Evolutionary conservation across 1,140 invertebrate species (phyloP).

Genomic region (Stegodyphus mimosarum): DNA sequence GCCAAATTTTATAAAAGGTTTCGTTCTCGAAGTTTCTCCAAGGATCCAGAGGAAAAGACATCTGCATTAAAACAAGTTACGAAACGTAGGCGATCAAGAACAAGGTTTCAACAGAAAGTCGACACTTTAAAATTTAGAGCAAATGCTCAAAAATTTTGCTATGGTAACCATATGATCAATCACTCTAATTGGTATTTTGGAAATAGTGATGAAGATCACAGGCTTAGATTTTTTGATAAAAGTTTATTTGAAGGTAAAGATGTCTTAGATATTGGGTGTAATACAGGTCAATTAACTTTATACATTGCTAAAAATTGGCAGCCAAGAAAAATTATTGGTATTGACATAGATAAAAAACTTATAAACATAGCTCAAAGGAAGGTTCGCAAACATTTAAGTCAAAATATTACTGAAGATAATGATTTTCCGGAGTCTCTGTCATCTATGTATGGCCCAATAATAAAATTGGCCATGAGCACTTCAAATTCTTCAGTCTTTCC

Average conservation of each 20-base stretch:
- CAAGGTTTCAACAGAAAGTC: background rate
- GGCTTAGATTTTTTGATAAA: conserved; percentile 83
- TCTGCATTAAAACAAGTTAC: background rate
- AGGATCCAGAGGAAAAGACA: conserved; percentile 9
- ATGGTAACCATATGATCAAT: conserved; percentile 96
- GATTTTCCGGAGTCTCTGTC: conserved; percentile 68
- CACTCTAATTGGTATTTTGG: conserved; percentile 92
- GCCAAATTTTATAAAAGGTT: background rate
- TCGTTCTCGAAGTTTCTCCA: background rate
- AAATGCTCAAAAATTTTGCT: conserved; percentile 78
- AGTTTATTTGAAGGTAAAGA: conserved; percentile 92
- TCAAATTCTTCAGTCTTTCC: conserved; percentile 74
- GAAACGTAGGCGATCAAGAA: background rate
- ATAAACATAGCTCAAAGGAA: conserved; percentile 85
- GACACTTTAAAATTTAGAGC: conserved; percentile 6
- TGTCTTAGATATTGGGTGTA: conserved; percentile 97
- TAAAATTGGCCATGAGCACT: conserved; percentile 62
- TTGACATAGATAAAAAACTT: conserved; percentile 94
- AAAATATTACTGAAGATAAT: conserved; percentile 68
- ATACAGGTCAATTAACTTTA: conserved; percentile 91
- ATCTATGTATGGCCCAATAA: conserved; percentile 68
- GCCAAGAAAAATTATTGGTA: conserved; percentile 87
- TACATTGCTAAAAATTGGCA: conserved; percentile 84
- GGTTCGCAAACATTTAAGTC: conserved; percentile 76
- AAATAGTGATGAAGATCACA: conserved; percentile 75